phyloP scores from a whole-genome alignment of 2,888 invertebrate genomes.

The Leptinotarsa rubiginosa region DNA sequence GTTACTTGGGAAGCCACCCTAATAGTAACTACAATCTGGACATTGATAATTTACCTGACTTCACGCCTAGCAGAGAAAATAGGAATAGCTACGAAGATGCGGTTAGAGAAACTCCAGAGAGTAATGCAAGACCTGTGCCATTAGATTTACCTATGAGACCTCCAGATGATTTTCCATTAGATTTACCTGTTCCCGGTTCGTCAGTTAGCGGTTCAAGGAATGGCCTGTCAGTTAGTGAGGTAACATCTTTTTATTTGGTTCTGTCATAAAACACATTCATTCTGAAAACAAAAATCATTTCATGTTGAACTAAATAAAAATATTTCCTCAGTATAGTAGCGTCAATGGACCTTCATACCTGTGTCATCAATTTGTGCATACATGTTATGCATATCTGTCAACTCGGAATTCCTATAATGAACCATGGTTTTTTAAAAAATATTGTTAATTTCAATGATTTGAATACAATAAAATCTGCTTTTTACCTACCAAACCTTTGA shows the following conservation, averaged over 20 bases:
- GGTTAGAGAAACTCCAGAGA: slow-evolving; percentile 6
- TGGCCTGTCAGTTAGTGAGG: slow-evolving; percentile 46
- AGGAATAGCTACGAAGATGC: slow-evolving; percentile 34
- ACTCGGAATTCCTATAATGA: no score
- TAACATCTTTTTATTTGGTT: slow-evolving; percentile 31
- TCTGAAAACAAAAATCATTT: no score
- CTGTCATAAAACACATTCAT: no score
- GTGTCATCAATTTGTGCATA: no score
- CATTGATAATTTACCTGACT: slow-evolving; percentile 45
- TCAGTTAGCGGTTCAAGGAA: slow-evolving; percentile 46
- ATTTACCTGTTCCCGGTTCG: slow-evolving; percentile 58
- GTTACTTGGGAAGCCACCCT: slow-evolving; percentile 67
- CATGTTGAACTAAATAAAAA: no score
- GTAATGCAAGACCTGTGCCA: slow-evolving; percentile 51
- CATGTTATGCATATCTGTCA: no score
- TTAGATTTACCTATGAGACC: slow-evolving; percentile 62
- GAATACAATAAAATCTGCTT: no score
- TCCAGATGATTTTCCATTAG: slow-evolving; percentile 63
- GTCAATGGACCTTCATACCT: no score
- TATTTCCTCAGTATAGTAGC: no score
- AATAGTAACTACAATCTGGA: slow-evolving; percentile 67
- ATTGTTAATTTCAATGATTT: no score
- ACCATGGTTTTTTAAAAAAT: no score
- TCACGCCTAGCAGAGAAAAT: slow-evolving; percentile 42
- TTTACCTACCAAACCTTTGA: no score